phyloP scores from a whole-genome alignment of 2,113 vertebrate genomes.

The Poecile atricapillus region DNA sequence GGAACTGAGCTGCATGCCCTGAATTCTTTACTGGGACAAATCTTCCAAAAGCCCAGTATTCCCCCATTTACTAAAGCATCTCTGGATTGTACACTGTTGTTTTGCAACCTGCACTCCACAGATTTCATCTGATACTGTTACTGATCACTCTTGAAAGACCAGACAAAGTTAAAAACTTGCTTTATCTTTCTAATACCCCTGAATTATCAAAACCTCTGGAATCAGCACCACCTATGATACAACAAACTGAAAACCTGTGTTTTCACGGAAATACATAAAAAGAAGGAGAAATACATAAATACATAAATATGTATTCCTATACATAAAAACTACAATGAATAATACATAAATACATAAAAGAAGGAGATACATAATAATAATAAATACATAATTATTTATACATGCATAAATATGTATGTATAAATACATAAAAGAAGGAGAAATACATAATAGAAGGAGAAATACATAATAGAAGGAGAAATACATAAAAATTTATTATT shows the following conservation, averaged over 20 bases:
- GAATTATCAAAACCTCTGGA: neutral
- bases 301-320: too few species aligned
- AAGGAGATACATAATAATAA: neutral
- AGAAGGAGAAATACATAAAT: neutral
- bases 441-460: neutral
- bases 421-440: too few species aligned
- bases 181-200: neutral
- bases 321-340: too few species aligned
- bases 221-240: neutral
- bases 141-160: neutral
- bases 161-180: neutral
- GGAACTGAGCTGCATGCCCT: neutral
- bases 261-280: too few species aligned
- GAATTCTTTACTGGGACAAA: neutral
- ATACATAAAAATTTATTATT: too few species aligned
- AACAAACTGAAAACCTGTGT: neutral
- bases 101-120: neutral
- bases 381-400: too few species aligned
- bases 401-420: too few species aligned
- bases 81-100: neutral
- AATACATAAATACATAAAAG: neutral
- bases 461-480: neutral
- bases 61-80: neutral
- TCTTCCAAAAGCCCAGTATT: neutral
- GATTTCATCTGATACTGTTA: neutral